Evolutionary conservation across 2,797 vertebrate species (phyloP).

Genomic region (Carapus acus): DNA sequence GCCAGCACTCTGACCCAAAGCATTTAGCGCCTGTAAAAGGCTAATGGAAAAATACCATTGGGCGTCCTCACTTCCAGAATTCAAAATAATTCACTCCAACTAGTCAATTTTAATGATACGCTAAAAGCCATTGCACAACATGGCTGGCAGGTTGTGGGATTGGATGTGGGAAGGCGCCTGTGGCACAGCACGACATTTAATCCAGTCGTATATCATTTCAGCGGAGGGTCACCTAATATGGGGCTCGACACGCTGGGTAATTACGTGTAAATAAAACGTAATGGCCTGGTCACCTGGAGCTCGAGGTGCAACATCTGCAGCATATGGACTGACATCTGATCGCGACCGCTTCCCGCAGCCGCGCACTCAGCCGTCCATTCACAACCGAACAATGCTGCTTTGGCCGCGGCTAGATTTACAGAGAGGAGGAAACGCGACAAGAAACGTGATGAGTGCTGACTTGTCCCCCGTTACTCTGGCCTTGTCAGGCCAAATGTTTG

Average conservation of each 20-base stretch:
- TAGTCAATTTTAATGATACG: slow-evolving; percentile 24
- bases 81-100: slow-evolving; percentile 17
- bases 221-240: slow-evolving; percentile 13
- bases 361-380: slow-evolving; percentile 10
- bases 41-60: slow-evolving; percentile 37
- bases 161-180: slow-evolving; percentile 3
- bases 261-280: slow-evolving; percentile 42
- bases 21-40: slow-evolving; percentile 38
- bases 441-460: no score
- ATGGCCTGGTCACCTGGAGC: slow-evolving; percentile 50
- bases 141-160: slow-evolving; percentile 33
- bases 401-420: slow-evolving; percentile 1
- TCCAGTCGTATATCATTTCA: slow-evolving; percentile 37
- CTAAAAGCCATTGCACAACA: slow-evolving; percentile 36
- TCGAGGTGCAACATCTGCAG: slow-evolving; percentile 46
- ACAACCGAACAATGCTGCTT: slow-evolving; percentile 20
- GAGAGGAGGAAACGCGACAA: slow-evolving; percentile 14
- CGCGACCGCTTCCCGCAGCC: slow-evolving; percentile 36
- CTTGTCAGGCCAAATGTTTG: no score
- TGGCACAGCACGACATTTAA: slow-evolving; percentile 21
- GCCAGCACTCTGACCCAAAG: slow-evolving; percentile 40
- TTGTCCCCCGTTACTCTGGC: no score
- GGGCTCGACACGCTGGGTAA: slow-evolving; percentile 38
- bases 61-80: slow-evolving; percentile 12
- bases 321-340: slow-evolving; percentile 37